phyloP scores from a whole-genome alignment of 1,140 invertebrate species.

The Scaptomyza montana region DNA sequence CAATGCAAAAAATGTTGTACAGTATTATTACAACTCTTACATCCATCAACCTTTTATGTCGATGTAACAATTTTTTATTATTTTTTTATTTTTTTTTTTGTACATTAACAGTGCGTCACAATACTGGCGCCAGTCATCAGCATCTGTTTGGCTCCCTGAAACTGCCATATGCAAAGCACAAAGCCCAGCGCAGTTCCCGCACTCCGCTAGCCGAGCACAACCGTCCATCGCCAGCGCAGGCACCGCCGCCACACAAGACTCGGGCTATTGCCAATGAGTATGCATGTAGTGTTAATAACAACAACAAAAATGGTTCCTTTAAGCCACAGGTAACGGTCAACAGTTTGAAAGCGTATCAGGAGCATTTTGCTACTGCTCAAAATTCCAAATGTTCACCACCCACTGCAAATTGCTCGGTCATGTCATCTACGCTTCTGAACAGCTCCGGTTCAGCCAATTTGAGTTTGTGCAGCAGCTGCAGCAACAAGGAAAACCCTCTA shows the following conservation, averaged over 20 bases:
- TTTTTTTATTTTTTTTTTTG: neutral
- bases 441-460: slow-evolving; percentile 46
- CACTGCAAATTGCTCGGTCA: slow-evolving; percentile 40
- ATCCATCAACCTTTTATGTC: neutral
- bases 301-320: slow-evolving; percentile 9
- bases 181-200: slow-evolving; percentile 38
- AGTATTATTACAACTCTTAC: no score
- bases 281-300: slow-evolving; percentile 4
- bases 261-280: slow-evolving; percentile 53
- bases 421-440: slow-evolving; percentile 54
- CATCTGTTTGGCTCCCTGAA: slow-evolving; percentile 54
- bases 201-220: slow-evolving; percentile 60
- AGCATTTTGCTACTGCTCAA: slow-evolving; percentile 21
- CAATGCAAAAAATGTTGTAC: no score
- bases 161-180: slow-evolving; percentile 56
- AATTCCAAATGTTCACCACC: slow-evolving; percentile 38
- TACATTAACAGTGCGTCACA: slow-evolving; percentile 44
- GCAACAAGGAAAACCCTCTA: slow-evolving; percentile 66
- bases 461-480: slow-evolving; percentile 40
- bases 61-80: neutral
- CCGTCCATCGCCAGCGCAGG: slow-evolving; percentile 32
- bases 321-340: slow-evolving; percentile 44
- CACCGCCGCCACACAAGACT: slow-evolving; percentile 59
- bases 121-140: slow-evolving; percentile 35
- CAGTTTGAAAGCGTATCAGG: slow-evolving; percentile 37